phyloP scores from a whole-genome alignment of 1,140 invertebrate genomes.

The Pectinophora gossypiella region DNA sequence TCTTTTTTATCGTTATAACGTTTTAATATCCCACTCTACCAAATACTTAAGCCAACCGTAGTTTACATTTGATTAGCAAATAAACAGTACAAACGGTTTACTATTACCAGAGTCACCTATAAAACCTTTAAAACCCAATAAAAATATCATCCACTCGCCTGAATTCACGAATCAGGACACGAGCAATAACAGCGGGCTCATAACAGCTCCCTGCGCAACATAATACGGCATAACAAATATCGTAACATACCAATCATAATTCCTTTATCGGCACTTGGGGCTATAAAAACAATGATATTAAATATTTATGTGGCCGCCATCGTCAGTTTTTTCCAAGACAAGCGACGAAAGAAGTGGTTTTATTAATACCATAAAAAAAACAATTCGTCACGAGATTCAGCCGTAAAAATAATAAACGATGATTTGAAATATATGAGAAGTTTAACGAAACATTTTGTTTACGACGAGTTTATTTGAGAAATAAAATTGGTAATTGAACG shows the following conservation, averaged over 20 bases:
- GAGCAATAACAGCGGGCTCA: too few relatives aligned
- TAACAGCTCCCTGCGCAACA: too few relatives aligned
- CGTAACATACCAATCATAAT: slow-evolving; percentile 11
- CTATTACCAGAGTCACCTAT: too few relatives aligned
- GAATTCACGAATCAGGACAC: too few relatives aligned
- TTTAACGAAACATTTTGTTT: neutral
- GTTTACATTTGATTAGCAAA: too few relatives aligned
- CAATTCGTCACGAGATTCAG: neutral
- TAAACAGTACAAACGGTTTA: too few relatives aligned
- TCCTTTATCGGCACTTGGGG: slow-evolving; percentile 15
- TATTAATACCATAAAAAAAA: neutral
- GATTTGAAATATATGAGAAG: neutral
- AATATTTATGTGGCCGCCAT: slow-evolving; percentile 11
- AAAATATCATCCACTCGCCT: too few relatives aligned
- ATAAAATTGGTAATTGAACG: too few relatives aligned
- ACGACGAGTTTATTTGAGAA: neutral
- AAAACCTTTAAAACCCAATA: too few relatives aligned
- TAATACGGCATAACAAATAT: slow-evolving; percentile 10
- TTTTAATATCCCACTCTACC: too few relatives aligned
- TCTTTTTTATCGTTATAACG: too few relatives aligned
- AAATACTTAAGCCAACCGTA: too few relatives aligned
- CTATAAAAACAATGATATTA: slow-evolving; percentile 19
- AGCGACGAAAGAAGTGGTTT: neutral
- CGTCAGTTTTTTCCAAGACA: neutral
- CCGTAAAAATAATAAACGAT: neutral